These are phyloP conservation scores for Echinarachnius parma DNA, from an alignment of 53 echinoderm and acorn worm genomes.

Conservation along the genomic window DNA sequence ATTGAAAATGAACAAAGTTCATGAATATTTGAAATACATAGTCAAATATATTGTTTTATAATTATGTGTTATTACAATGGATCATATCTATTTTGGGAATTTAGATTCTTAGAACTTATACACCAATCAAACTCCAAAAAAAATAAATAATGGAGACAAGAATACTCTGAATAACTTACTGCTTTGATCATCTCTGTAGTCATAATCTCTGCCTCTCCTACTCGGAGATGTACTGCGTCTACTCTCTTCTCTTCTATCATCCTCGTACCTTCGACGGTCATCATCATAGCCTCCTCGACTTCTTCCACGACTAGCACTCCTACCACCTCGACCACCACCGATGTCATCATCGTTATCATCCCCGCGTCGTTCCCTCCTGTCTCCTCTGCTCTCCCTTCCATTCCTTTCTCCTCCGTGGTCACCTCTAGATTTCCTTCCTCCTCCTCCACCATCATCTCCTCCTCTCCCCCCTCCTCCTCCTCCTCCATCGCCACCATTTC, in stretches of 20 bases:
- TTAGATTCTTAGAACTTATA: too few relatives aligned
- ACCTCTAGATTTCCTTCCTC: conserved; percentile 1
- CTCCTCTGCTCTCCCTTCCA: neutral
- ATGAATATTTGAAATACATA: too few relatives aligned
- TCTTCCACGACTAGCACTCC: neutral
- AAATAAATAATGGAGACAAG: too few relatives aligned
- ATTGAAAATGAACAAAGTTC: too few relatives aligned
- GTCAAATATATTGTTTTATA: too few relatives aligned
- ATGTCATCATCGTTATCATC: neutral
- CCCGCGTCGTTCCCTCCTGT: neutral
- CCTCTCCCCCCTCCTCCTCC: neutral
- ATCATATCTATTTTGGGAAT: too few relatives aligned
- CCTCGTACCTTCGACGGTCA: neutral
- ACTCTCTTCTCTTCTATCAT: neutral
- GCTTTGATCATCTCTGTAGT: neutral
- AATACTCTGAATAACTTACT: too few relatives aligned
- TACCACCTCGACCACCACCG: neutral
- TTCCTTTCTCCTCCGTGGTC: neutral
- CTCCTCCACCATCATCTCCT: neutral
- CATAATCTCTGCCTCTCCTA: neutral
- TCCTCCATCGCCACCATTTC: neutral
- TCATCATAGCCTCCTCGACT: neutral
- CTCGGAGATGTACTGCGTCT: neutral
- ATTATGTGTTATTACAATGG: too few relatives aligned
- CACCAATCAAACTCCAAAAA: too few relatives aligned